Base-by-base conservation (phyloP, 2,797 vertebrate genomes). In the Sebastes alutus region DNA sequence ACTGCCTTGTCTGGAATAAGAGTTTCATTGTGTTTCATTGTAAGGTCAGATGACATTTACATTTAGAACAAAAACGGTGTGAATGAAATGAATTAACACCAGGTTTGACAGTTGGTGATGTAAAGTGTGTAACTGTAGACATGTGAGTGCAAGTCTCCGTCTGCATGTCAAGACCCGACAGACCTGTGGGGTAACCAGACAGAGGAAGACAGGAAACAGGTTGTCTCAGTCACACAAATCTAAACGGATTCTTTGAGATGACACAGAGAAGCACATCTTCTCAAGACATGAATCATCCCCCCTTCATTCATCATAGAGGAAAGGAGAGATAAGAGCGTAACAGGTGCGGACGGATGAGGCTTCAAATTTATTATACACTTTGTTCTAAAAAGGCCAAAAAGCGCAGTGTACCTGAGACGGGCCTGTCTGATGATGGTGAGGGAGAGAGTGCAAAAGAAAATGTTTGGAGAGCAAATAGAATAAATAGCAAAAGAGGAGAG, bases 161-260 rank as follows among this genome's bases (percentile, higher is more conserved):
- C 62, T 78, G 71, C 89, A 76, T 88, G 88, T 83, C 56, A 3
- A 77, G 83, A 87, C 85, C 13, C 1, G 63, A 82, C 42, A 18
- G 42, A 46, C 81, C 64, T 66, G 65, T 63, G 77, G 63, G 82
- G 16, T 84, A 87, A 79, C 20, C 70, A 62, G 82, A 92, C 77
- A 85, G 82, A 75, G 78, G 79, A 25, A 25, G 54, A 89, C 84
- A 88, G 83, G 81, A 92, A 92, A 76, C 77, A 22, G 77, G 63
- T 80, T 68, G 83, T 77, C 85, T 86, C 72, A 69, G 87, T 77
- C 72, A 29, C 71, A 77, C 52, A 81, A 20, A 49, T 64, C 18
- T 83, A 54, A 80, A 80, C 7, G 18, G 63, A 79, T 22, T 74
- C 70, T 83, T 75, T 62, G 8, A 79, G 77, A 77, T 74, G 80